A percentile compares a stretch with the other conserved stretches of the same genome.
phyloP scores from a whole-genome alignment of 2,113 vertebrate species.

The Brachirus orientalis region DNA sequence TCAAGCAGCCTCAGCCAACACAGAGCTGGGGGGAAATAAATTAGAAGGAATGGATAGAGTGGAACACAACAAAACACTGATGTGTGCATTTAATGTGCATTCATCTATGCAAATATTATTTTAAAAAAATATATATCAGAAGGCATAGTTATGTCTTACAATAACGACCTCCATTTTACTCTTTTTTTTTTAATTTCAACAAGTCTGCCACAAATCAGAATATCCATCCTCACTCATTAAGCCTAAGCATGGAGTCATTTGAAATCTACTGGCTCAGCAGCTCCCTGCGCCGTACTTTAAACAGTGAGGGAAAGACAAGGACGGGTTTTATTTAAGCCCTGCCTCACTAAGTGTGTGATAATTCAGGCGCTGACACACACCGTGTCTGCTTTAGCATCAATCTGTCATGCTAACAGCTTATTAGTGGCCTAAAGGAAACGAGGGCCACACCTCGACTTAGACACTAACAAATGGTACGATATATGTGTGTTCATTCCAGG shows the following conservation, averaged over 20 bases:
- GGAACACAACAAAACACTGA: constrained; percentile 1
- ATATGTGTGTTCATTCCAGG: neutral
- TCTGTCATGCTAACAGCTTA: constrained; percentile 83
- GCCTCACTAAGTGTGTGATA: constrained; percentile 77
- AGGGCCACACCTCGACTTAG: constrained; percentile 70
- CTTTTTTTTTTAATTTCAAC: constrained; percentile 15
- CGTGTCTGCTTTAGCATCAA: constrained; percentile 77
- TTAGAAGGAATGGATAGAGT: constrained; percentile 15
- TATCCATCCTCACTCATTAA: constrained; percentile 29
- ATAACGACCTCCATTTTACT: neutral
- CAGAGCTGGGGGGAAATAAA: neutral
- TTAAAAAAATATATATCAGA: neutral
- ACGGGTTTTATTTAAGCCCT: constrained; percentile 49
- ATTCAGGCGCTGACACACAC: constrained; percentile 76
- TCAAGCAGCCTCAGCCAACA: neutral
- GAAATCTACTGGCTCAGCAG: constrained; percentile 57
- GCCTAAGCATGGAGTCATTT: constrained; percentile 39
- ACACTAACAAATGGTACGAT: constrained; percentile 65
- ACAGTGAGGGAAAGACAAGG: constrained; percentile 34
- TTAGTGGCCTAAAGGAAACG: constrained; percentile 77
- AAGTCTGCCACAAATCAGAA: constrained; percentile 33
- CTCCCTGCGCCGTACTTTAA: constrained; percentile 37
- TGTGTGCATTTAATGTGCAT: too few species aligned
- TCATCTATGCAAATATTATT: too few species aligned
- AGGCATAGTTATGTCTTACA: neutral